Conservation (phyloP, 2,113 vertebrate genomes). For the Budorcas taxicolor region DNA sequence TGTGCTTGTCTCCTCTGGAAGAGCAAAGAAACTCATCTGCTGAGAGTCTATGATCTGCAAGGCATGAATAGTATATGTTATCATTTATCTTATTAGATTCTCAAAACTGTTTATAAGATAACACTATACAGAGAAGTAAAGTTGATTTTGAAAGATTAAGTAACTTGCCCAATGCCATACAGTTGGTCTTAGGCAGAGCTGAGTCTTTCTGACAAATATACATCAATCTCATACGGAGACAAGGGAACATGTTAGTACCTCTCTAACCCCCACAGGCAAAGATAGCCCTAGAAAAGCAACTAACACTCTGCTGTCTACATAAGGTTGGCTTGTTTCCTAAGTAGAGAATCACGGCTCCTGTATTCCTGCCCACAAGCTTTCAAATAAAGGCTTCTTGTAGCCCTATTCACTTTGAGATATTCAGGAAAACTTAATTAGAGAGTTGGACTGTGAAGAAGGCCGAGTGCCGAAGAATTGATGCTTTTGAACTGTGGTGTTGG, state of each 20-base stretch:
- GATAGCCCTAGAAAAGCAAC: not conserved
- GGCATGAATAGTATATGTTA: not conserved
- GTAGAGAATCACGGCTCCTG: not conserved
- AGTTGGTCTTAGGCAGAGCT: not conserved
- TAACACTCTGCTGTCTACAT: not conserved
- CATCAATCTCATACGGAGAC: not conserved
- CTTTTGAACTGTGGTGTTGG: too few species aligned
- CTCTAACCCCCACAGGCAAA: not conserved
- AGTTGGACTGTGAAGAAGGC: too few species aligned
- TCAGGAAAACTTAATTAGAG: not conserved
- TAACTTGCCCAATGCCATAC: not conserved
- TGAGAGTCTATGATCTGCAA: not conserved
- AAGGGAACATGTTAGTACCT: not conserved
- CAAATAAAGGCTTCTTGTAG: not conserved
- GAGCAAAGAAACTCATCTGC: not conserved
- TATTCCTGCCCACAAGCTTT: not conserved
- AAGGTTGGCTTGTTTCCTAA: not conserved
- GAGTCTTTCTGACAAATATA: not conserved
- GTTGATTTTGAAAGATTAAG: not conserved
- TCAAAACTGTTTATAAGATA: not conserved
- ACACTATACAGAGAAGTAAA: not conserved
- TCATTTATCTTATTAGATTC: not conserved
- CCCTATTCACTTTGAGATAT: not conserved
- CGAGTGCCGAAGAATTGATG: too few species aligned
- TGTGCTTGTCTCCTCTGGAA: not conserved